A percentile compares a stretch with the other conserved stretches of the same genome.
These are phyloP conservation scores for Drosophila guanche DNA, from an alignment of 1,140 invertebrate species.

Conservation along the genomic window DNA sequence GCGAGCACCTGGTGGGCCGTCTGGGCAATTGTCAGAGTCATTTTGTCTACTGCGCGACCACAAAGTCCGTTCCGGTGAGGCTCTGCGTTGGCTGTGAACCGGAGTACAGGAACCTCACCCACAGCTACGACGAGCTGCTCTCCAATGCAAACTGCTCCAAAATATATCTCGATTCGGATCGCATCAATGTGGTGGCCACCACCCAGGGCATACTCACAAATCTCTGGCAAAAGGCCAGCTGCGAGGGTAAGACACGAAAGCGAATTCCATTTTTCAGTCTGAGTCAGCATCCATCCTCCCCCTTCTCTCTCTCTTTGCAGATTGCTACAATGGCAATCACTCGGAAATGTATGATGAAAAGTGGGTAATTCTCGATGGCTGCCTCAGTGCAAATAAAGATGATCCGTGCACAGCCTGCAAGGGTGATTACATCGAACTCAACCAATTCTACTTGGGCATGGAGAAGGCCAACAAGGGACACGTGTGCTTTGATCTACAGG, in stretches of 20 bases:
- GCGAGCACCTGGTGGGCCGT: constrained; percentile 15
- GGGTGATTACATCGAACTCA: constrained; percentile 46
- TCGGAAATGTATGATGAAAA: constrained; percentile 11
- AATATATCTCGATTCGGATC: constrained; percentile 62
- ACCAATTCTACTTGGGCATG: constrained; percentile 58
- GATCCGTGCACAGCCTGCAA: constrained; percentile 43
- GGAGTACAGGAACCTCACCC: constrained; percentile 5
- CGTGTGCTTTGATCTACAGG: constrained; percentile 74
- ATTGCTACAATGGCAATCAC: constrained; percentile 53
- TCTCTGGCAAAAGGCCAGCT: constrained; percentile 68
- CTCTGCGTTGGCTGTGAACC: constrained; percentile 47
- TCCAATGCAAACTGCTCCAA: constrained; percentile 51
- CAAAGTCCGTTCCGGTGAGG: constrained; percentile 56
- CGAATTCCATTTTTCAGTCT: background rate
- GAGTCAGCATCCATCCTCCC: background rate
- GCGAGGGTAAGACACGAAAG: constrained; percentile 50
- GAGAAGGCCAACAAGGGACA: constrained; percentile 60
- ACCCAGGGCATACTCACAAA: constrained; percentile 53
- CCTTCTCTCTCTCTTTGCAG: constrained; percentile 18
- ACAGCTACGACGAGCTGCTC: constrained; percentile 15
- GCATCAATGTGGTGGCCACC: constrained; percentile 65
- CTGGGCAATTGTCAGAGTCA: constrained; percentile 49
- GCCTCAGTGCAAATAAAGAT: background rate
- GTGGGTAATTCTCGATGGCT: background rate
- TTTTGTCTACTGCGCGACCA: constrained; percentile 65